Conservation (phyloP, 53 echinoderm and acorn worm species). For the Arbacia lixula region DNA sequence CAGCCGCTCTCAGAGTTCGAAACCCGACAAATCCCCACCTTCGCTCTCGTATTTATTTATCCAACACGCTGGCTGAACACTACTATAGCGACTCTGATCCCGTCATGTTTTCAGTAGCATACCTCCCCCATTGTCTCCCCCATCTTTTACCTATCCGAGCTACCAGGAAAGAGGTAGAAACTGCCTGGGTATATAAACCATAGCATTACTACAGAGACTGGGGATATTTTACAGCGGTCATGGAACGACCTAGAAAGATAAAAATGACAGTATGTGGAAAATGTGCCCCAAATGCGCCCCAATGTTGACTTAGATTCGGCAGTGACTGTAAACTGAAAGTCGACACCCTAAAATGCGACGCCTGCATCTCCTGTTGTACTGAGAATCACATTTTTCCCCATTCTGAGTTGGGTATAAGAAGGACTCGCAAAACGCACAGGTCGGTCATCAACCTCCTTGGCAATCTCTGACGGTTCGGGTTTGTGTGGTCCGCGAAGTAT, state of each 20-base stretch:
- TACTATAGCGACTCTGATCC: conserved; percentile 13
- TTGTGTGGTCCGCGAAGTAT: too few species aligned
- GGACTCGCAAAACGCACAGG: too few species aligned
- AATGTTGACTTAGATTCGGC: conserved; percentile 22
- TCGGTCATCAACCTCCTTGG: conserved; percentile 17
- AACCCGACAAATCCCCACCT: background rate
- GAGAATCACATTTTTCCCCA: too few species aligned
- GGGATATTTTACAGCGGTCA: too few species aligned
- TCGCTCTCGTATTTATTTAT: conserved; percentile 16
- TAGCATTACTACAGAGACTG: too few species aligned
- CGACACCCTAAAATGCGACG: background rate
- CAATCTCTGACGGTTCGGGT: too few species aligned
- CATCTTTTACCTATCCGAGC: background rate
- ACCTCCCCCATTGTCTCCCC: background rate
- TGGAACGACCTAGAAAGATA: background rate
- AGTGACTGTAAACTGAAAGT: conserved; percentile 2
- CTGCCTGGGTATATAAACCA: background rate
- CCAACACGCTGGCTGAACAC: background rate
- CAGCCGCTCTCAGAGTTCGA: conserved; percentile 1
- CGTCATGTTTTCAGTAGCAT: conserved; percentile 20
- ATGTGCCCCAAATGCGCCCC: conserved; percentile 1
- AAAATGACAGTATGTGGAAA: too few species aligned
- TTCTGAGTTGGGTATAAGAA: too few species aligned
- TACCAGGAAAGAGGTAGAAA: background rate
- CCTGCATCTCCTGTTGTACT: too few species aligned